phyloP scores from a whole-genome alignment of 1,140 invertebrate genomes.

The Drepana arcuata region DNA sequence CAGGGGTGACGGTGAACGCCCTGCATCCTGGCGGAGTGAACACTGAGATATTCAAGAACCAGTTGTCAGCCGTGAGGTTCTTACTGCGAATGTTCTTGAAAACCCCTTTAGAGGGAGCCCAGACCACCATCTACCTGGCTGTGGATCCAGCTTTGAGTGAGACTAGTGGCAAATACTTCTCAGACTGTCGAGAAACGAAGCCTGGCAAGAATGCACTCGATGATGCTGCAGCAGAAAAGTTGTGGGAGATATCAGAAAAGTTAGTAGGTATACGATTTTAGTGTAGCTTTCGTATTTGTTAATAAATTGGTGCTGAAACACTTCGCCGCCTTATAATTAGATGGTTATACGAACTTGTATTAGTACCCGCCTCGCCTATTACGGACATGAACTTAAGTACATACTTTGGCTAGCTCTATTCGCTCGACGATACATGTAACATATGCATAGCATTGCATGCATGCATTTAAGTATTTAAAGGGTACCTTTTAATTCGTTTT shows the following conservation, averaged over 20 bases:
- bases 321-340: too few relatives aligned
- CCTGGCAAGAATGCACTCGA: constrained; percentile 31
- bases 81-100: constrained; percentile 15
- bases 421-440: too few relatives aligned
- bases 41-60: constrained; percentile 24
- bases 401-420: too few relatives aligned
- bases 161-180: constrained; percentile 72
- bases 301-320: too few relatives aligned
- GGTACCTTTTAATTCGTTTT: too few relatives aligned
- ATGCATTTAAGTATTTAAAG: too few relatives aligned
- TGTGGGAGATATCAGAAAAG: constrained; percentile 42
- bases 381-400: too few relatives aligned
- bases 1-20: constrained; percentile 83
- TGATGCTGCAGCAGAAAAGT: constrained; percentile 30
- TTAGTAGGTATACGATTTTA: too few relatives aligned
- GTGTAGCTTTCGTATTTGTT: too few relatives aligned
- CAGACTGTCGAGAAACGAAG: constrained; percentile 59
- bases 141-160: constrained; percentile 62
- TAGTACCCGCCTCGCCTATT: too few relatives aligned
- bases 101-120: constrained; percentile 62
- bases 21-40: constrained; percentile 76
- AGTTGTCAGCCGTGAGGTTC: constrained; percentile 5
- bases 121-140: constrained; percentile 72
- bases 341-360: too few relatives aligned
- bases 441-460: too few relatives aligned